Evolutionary conservation across 2,888 invertebrate genomes (phyloP).

Genomic region (Apoderus coryli): DNA sequence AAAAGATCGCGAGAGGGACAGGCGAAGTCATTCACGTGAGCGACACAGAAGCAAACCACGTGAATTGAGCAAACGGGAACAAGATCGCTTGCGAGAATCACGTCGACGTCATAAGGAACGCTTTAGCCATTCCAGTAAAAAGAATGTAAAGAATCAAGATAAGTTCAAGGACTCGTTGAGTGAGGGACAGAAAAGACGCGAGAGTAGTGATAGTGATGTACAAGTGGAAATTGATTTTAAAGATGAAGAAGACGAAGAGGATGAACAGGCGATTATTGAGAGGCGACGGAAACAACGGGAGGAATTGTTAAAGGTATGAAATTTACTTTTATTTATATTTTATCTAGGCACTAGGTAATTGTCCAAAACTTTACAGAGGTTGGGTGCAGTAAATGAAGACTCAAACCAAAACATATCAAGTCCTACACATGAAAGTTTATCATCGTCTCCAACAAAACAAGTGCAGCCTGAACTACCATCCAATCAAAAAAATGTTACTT

Average conservation of each 20-base stretch:
- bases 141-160: slow-evolving; percentile 35
- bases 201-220: slow-evolving; percentile 55
- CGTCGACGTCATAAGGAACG: slow-evolving; percentile 26
- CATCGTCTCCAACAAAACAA: slow-evolving; percentile 4
- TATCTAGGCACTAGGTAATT: too few relatives aligned
- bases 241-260: slow-evolving; percentile 77
- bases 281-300: slow-evolving; percentile 74
- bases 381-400: slow-evolving; percentile 43
- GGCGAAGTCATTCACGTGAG: slow-evolving; percentile 26
- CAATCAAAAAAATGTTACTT: slow-evolving; percentile 11
- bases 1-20: slow-evolving; percentile 26
- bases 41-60: slow-evolving; percentile 21
- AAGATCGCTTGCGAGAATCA: slow-evolving; percentile 28
- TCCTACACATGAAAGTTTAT: too few relatives aligned
- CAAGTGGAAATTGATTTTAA: slow-evolving; percentile 62
- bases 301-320: slow-evolving; percentile 75
- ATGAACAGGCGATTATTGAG: slow-evolving; percentile 88
- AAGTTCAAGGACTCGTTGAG: slow-evolving; percentile 61
- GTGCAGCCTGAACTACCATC: slow-evolving; percentile 12
- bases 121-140: slow-evolving; percentile 13
- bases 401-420: slow-evolving; percentile 33
- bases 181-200: slow-evolving; percentile 61
- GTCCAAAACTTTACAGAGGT: slow-evolving; percentile 35
- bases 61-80: slow-evolving; percentile 21
- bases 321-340: too few relatives aligned